Base-by-base conservation (phyloP, 2,888 invertebrate species). In the Drosophila paramelanica region DNA sequence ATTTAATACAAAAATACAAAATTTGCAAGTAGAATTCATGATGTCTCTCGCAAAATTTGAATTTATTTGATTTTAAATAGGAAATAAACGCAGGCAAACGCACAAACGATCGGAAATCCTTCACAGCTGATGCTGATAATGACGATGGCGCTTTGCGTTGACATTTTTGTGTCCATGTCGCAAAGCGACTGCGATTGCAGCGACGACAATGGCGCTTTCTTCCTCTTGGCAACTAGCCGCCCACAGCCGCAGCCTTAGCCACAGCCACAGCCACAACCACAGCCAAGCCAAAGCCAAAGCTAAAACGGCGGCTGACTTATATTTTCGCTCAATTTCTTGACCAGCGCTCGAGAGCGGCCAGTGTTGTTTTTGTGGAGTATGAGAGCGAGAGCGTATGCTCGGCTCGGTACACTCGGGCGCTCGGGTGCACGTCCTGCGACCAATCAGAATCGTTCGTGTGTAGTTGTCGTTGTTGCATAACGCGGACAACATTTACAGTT, bases 401-500 rank as follows among this genome's bases (percentile, higher is more conserved):
- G 43, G 27, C 36, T 33, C 41, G 58, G 20, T 31, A 31, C 6
- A 61, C 49, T 79, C 33, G 31, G 25, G 33, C 17, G 33, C 52
- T 79, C 79, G 80, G 73, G 46, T 62, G 49, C 20, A 45, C 47
- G 64, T 81, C 79, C 75, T 75, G 73, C 55, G 55, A 69, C 84
- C 84, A 84, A 84, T 84, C 82, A 83, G 73, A 81, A 71, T 42
- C 72, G 55, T 39, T 72, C 72, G 72, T 72, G 59, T 51, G 25
- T 47, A 41, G 61, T 51, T 53, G 67, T 67, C 62, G 81, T 81
- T 77, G 81, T 81, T 81, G 81, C 84, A 81, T 84, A 81, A 84
- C 84, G 79, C 51, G 43, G 60, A 59, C 69, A 72, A 68, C 60
- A 67, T 76, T 75, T 75, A 71, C 67, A 75, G 76, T 75, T 71